Evolutionary conservation across 2,888 invertebrate species (phyloP), one percentile per base, ranked within the genome.

Genomic region (Acrocyrtus sp.): DNA sequence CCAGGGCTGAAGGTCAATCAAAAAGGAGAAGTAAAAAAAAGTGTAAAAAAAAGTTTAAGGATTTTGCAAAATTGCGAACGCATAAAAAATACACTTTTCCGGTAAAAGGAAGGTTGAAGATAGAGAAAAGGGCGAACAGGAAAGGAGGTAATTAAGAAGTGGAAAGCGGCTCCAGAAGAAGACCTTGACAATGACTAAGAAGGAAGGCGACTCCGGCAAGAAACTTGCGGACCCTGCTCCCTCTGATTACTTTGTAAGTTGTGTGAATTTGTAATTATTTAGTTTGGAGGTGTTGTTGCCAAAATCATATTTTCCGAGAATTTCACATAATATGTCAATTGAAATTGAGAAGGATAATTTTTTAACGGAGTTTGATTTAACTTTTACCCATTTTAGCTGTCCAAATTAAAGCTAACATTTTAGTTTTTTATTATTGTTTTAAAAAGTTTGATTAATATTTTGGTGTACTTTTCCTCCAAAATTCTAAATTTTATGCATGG

Each of bases 231-330:
- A 66, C 22, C 56, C 47, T 26, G 48, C 56, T 22, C 56, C 65
- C 17, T 43, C 65, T 5, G 65, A 66, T 41, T 66, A 66, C 39
- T 48, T 66, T 66, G 65, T 66, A 66, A 66, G 65, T 56, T 45
- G 4, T 50, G 12, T 12, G 12, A 10, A 39, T 6, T 39, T 10
- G 39, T 12, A 6, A 6, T 39, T 39, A 39, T 39, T 12, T 39
- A 12, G 39, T 39, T 6, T 8, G 45, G 8, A 17, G 45, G 45
- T 45, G 45, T 8, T 45, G n/a, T 15, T 19, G 45, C 17, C 47
- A 15, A 45, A 45, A 15, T 45, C 12, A 15, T 45, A 5, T 15
- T 45, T 15, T 6, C 8, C 17, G 17, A 15, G 17, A 45, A 15
- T 45, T 5, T 15, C 15, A 10, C 8, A 15, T 45, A 45, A 17